These are phyloP conservation scores for Apoderus coryli DNA, from an alignment of 2,888 invertebrate genomes.

Conservation along the genomic window DNA sequence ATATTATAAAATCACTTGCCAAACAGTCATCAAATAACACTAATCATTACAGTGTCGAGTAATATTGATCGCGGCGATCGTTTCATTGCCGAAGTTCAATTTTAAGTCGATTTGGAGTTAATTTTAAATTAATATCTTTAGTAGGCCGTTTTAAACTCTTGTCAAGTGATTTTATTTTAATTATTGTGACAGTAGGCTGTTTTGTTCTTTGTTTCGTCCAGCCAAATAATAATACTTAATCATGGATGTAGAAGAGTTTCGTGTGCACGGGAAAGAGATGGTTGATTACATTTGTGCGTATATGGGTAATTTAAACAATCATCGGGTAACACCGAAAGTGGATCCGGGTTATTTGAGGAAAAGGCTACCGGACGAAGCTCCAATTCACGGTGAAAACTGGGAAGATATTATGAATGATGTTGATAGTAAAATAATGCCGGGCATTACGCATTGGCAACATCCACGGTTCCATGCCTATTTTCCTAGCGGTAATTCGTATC, in stretches of 20 bases:
- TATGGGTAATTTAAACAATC: conserved; percentile 60
- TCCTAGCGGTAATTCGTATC: conserved; percentile 93
- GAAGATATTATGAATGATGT: conserved; percentile 80
- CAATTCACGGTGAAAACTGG: conserved; percentile 72
- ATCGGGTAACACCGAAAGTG: conserved; percentile 77
- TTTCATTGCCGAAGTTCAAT: too few relatives aligned
- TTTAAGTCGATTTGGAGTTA: too few relatives aligned
- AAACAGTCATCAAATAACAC: too few relatives aligned
- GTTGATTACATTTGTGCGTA: conserved; percentile 91
- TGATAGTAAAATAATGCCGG: conserved; percentile 85
- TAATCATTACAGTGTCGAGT: too few relatives aligned
- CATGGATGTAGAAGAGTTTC: conserved; percentile 84
- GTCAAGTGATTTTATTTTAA: too few relatives aligned
- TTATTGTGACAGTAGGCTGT: too few relatives aligned
- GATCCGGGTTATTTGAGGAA: conserved; percentile 81
- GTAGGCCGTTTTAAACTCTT: too few relatives aligned
- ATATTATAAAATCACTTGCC: too few relatives aligned
- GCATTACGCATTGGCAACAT: conserved; percentile 98
- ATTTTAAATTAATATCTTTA: too few relatives aligned
- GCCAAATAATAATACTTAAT: too few relatives aligned
- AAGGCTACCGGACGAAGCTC: conserved; percentile 67
- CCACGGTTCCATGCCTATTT: conserved; percentile 98
- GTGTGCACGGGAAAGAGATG: conserved; percentile 81
- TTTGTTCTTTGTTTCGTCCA: too few relatives aligned
- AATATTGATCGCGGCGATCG: too few relatives aligned